A percentile compares a stretch with the other conserved stretches of the same genome.
Evolutionary conservation across 1,140 invertebrate genomes (phyloP).

Genomic region (Leptestheria dahalacensis): DNA sequence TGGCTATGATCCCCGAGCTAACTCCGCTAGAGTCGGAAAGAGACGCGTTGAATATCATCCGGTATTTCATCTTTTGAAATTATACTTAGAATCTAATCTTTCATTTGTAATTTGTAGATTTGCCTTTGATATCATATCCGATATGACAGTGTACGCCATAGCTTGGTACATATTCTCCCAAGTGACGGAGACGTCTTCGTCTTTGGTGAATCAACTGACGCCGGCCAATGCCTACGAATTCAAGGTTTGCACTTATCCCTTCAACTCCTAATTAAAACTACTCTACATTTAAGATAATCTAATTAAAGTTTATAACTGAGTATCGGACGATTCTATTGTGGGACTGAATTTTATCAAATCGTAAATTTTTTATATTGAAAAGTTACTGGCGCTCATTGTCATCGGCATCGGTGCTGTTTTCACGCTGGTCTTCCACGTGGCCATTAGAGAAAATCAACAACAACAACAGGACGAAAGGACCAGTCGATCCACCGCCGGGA

Average conservation of each 20-base stretch:
- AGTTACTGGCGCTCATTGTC: constrained; percentile 42
- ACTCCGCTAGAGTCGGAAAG: constrained; percentile 29
- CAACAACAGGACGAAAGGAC: not conserved
- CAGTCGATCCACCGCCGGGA: not conserved
- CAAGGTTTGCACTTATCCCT: not conserved
- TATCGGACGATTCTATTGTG: too few species aligned
- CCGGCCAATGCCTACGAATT: not conserved
- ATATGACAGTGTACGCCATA: constrained; percentile 47
- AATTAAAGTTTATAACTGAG: not conserved
- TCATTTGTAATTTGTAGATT: constrained; percentile 34
- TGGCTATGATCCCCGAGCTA: constrained; percentile 40
- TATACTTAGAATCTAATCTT: not conserved
- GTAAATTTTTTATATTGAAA: too few species aligned
- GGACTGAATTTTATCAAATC: too few species aligned
- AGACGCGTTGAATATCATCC: constrained; percentile 33
- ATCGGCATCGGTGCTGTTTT: constrained; percentile 49
- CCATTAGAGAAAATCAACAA: constrained; percentile 28
- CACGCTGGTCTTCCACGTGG: constrained; percentile 59
- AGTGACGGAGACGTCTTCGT: constrained; percentile 16
- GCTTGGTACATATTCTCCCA: constrained; percentile 41
- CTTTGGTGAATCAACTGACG: constrained; percentile 3
- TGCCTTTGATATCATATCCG: constrained; percentile 52
- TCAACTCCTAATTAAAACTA: too few species aligned
- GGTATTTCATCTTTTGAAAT: constrained; percentile 24
- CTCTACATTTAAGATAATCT: constrained; percentile 36